Evolutionary conservation across 2,888 invertebrate genomes (phyloP), one percentile per base, ranked within the genome.

Genomic region (Dione juno): DNA sequence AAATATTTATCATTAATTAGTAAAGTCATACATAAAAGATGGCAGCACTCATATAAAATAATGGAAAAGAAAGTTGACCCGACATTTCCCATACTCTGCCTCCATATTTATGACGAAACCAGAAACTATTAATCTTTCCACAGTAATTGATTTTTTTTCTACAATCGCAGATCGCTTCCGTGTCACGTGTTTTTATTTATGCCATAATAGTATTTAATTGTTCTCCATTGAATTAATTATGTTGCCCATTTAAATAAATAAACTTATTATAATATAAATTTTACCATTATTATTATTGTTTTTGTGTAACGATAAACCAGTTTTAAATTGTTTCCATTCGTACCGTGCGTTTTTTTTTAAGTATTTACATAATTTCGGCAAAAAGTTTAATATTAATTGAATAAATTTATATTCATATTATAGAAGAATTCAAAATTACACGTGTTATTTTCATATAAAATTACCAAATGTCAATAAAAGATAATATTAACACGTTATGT

Each of bases 91-190:
- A 90, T 88, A 86, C 84, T 77, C 78, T 63, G 71, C 80, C 81
- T 80, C 79, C 82, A 81, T 83, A 81, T 81, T 81, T 77, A 81
- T 81, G 79, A 81, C 78, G 80, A 85, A 82, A 87, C 82, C 81
- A 81, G 80, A 78, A 77, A 77, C 82, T 83, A 86, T 87, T 85
- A 87, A 85, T 87, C 84, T 82, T 78, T 85, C 48, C 83, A 85
- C 90, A 87, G 88, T 88, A 81, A 81, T 80, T 81, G 79, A 81
- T 81, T 87, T 88, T 89, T 86, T 86, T 70, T 78, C 76, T 75
- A 81, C 86, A 88, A 88, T 87, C 86, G 83, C 82, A 76, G 71
- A 79, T 69, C 76, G 83, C 88, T 91, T 92, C 92, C 92, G 90
- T 88, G 88, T 88, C 73, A 70, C 68, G 76, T 79, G 72, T 89